These are phyloP conservation scores for Lagopus leucura DNA, from an alignment of 2,113 vertebrate genomes.

Conservation along the genomic window DNA sequence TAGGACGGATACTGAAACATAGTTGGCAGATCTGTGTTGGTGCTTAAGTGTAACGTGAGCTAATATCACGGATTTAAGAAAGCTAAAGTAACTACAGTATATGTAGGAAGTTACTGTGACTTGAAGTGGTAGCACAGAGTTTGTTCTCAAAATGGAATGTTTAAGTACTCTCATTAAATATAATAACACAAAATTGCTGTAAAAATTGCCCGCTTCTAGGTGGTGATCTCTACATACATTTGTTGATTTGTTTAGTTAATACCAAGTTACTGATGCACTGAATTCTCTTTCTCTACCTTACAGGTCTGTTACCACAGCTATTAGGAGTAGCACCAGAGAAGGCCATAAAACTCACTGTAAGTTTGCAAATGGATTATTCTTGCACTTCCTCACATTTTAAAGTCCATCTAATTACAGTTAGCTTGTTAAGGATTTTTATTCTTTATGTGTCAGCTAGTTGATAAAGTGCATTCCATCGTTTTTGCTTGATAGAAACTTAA, in stretches of 20 bases:
- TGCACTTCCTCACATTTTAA: not conserved
- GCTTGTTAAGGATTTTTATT: not conserved
- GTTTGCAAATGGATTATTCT: slow-evolving; percentile 66
- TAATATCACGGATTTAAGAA: not conserved
- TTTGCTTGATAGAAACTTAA: not conserved
- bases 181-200: slow-evolving; percentile 76
- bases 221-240: slow-evolving; percentile 46
- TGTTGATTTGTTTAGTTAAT: slow-evolving; percentile 72
- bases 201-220: slow-evolving; percentile 70
- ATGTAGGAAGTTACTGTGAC: not conserved
- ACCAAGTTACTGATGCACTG: slow-evolving; percentile 56
- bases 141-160: slow-evolving; percentile 78
- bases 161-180: slow-evolving; percentile 82
- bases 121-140: slow-evolving; percentile 56
- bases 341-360: slow-evolving; percentile 96
- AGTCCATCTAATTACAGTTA: not conserved
- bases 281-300: slow-evolving; percentile 73
- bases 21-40: not conserved
- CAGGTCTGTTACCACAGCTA: slow-evolving; percentile 93
- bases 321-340: slow-evolving; percentile 95
- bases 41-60: not conserved
- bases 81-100: not conserved
- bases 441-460: not conserved
- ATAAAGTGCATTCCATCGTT: not conserved
- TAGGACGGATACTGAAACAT: not conserved